These are phyloP conservation scores for Orius insidiosus DNA, from an alignment of 1,140 invertebrate genomes.

Conservation along the genomic window DNA sequence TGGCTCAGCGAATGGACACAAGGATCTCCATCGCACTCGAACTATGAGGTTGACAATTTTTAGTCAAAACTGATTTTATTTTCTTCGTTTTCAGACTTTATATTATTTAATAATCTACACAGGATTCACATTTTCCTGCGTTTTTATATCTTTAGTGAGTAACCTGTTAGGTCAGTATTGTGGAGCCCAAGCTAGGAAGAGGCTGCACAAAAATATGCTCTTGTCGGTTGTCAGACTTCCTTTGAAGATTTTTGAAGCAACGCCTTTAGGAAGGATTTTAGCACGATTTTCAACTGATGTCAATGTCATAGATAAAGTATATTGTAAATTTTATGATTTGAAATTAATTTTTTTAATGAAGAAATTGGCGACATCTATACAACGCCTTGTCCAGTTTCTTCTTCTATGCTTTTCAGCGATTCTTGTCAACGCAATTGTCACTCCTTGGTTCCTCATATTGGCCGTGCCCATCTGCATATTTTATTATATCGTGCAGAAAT, in stretches of 20 bases:
- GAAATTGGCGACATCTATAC: conserved; percentile 60
- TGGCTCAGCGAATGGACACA: conserved; percentile 43
- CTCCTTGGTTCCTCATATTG: conserved; percentile 49
- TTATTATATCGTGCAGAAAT: conserved; percentile 49
- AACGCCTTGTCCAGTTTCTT: conserved; percentile 49
- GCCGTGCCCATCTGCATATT: conserved; percentile 43
- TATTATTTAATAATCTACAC: conserved; percentile 39
- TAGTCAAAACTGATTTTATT: neutral
- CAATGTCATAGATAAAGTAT: conserved; percentile 56
- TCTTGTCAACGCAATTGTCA: conserved; percentile 48
- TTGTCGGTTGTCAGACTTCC: conserved; percentile 40
- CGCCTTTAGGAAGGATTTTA: conserved; percentile 53
- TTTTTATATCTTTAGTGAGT: conserved; percentile 36
- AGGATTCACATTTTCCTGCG: conserved; percentile 33
- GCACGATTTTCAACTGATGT: conserved; percentile 60
- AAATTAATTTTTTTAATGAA: conserved; percentile 27
- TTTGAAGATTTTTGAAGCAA: conserved; percentile 49
- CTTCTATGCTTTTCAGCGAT: conserved; percentile 53
- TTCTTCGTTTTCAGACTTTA: conserved; percentile 27
- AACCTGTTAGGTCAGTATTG: conserved; percentile 38
- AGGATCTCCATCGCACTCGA: conserved; percentile 1
- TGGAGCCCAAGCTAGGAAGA: conserved; percentile 39
- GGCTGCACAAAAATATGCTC: conserved; percentile 43
- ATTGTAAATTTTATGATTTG: neutral
- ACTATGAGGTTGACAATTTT: conserved; percentile 1